Conservation (phyloP, 2,113 vertebrate species). For the Myiozetetes cayanensis region DNA sequence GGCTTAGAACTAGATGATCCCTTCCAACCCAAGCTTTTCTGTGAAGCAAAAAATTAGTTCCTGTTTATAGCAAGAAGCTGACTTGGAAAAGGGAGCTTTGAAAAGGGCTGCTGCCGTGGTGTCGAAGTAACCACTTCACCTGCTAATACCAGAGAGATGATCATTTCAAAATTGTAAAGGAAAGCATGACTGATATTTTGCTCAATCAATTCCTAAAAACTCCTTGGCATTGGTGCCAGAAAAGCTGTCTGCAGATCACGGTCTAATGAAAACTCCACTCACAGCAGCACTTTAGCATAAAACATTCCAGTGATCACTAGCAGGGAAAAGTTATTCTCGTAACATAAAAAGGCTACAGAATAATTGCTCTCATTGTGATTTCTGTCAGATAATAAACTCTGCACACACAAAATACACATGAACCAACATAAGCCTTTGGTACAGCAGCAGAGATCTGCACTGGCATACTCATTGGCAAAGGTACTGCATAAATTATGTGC, state of each 20-base stretch:
- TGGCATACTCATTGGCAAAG: not conserved
- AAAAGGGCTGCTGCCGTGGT: not conserved
- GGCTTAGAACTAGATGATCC: not conserved
- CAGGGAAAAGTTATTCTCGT: not conserved
- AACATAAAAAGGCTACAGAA: not conserved
- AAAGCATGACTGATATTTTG: not conserved
- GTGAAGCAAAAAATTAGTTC: not conserved
- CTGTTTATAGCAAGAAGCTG: not conserved
- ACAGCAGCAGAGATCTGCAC: not conserved
- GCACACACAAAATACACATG: rapidly evolving
- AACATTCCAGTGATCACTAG: not conserved
- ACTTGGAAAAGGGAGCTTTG: not conserved
- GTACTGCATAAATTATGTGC: not conserved
- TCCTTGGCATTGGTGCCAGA: not conserved
- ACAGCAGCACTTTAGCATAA: not conserved
- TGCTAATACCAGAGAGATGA: not conserved
- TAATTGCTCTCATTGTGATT: not conserved
- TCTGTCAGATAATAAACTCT: not conserved
- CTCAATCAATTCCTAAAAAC: not conserved
- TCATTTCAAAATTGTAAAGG: not conserved
- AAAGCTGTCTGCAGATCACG: not conserved
- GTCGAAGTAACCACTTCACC: not conserved
- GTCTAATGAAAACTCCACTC: not conserved
- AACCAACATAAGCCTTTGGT: not conserved
- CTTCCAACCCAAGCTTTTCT: not conserved